Conservation (phyloP, 2,113 vertebrate genomes). For the Nothobranchius kuhntae region DNA sequence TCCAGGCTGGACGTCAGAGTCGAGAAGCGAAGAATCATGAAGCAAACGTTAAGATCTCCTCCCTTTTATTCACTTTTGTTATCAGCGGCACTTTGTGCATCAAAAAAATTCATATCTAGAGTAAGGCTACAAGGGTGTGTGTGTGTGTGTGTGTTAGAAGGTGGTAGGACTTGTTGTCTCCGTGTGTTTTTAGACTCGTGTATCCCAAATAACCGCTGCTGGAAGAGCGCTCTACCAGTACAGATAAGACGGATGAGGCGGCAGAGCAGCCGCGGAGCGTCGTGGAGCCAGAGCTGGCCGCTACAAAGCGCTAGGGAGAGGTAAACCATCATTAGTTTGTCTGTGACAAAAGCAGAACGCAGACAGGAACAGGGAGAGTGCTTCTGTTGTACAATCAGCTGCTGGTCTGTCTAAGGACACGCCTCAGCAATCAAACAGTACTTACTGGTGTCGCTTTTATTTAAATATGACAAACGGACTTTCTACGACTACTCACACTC, state of each 20-base stretch:
- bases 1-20: conserved; percentile 69
- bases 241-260: conserved; percentile 7
- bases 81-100: conserved; percentile 84
- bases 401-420: conserved; percentile 69
- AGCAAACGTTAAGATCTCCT: conserved; percentile 60
- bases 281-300: conserved; percentile 64
- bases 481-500: conserved; percentile 84
- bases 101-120: conserved; percentile 79
- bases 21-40: conserved; percentile 77
- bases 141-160: conserved; percentile 67
- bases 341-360: conserved; percentile 58
- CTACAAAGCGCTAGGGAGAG: conserved; percentile 74
- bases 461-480: conserved; percentile 82
- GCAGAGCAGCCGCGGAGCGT: conserved; percentile 43
- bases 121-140: conserved; percentile 85
- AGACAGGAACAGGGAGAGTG: conserved; percentile 42
- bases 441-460: conserved; percentile 80
- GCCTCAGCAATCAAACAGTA: conserved; percentile 76
- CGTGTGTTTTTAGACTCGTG: conserved; percentile 45
- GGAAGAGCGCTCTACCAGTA: no score
- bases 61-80: conserved; percentile 14
- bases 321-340: conserved; percentile 33
- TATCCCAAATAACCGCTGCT: conserved; percentile 45
- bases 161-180: conserved; percentile 63
- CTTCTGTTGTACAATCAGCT: conserved; percentile 70